A percentile compares a stretch with the other conserved stretches of the same genome.
These are phyloP conservation scores for Rhodinocichla rosea DNA, from an alignment of 2,113 vertebrate genomes.

Conservation along the genomic window DNA sequence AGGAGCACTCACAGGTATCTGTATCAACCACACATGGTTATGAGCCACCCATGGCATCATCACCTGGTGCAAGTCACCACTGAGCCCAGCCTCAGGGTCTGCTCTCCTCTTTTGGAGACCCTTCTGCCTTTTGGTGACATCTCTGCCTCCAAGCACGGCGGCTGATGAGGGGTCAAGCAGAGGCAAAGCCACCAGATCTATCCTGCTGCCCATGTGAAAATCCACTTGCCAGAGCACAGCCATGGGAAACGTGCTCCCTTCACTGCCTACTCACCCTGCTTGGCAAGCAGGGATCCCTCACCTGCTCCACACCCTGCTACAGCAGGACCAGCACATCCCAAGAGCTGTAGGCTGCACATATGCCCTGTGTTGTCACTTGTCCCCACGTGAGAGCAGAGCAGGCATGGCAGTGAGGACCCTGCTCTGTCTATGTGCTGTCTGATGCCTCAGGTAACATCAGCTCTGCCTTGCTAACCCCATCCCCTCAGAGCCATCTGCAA, in stretches of 20 bases:
- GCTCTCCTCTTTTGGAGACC: neutral
- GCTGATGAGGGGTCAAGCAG: neutral
- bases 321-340: neutral
- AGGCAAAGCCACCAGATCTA: neutral
- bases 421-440: neutral
- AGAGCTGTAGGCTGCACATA: neutral
- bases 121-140: neutral
- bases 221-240: neutral
- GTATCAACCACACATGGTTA: rapidly evolving
- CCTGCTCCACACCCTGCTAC: neutral
- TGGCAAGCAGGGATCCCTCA: neutral
- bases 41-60: neutral
- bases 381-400: rapidly evolving
- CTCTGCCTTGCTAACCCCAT: neutral
- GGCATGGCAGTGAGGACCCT: rapidly evolving
- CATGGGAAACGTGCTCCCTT: rapidly evolving
- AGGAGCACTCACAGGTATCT: rapidly evolving
- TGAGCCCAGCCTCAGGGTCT: neutral
- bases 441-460: neutral
- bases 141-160: neutral
- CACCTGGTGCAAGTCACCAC: neutral
- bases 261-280: neutral
- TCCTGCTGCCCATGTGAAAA: neutral
- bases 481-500: neutral
- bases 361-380: neutral